These are phyloP conservation scores for Amitus sp. DNA, from an alignment of 2,888 invertebrate genomes.

Conservation along the genomic window DNA sequence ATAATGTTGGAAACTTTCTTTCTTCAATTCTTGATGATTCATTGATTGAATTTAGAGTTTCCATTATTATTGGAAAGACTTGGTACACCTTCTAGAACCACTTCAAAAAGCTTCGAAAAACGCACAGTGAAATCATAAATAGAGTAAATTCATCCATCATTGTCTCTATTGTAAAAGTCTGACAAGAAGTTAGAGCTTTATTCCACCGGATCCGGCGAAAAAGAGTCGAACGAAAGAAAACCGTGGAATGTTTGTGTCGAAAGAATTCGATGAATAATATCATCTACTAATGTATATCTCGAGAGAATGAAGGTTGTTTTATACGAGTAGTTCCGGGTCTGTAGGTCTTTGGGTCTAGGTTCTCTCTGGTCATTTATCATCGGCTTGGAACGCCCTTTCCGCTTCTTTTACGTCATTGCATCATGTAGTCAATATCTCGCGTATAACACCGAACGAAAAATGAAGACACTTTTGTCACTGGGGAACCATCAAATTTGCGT, in stretches of 20 bases:
- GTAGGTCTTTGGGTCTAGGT: conserved; percentile 58
- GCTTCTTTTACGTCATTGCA: conserved; percentile 14
- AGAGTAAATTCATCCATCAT: no score
- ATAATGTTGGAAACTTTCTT: no score
- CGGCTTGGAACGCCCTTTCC: conserved; percentile 37
- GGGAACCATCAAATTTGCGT: neutral
- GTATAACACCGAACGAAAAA: neutral
- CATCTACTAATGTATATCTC: conserved; percentile 63
- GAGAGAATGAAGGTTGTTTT: conserved; percentile 55
- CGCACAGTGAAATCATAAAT: no score
- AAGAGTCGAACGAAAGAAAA: conserved; percentile 33
- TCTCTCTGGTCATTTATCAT: conserved; percentile 61
- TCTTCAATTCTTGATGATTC: no score
- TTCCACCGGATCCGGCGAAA: conserved; percentile 39
- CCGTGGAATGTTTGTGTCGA: conserved; percentile 50
- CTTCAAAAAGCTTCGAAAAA: no score
- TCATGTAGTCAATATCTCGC: neutral
- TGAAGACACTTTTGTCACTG: neutral
- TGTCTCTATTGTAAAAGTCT: no score
- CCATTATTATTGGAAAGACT: no score
- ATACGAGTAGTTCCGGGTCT: conserved; percentile 53
- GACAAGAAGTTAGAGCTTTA: no score
- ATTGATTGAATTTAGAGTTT: no score
- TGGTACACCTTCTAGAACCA: no score
- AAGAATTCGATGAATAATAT: conserved; percentile 61